Evolutionary conservation across 2,113 vertebrate species (phyloP).

Genomic region (Gallinago media): DNA sequence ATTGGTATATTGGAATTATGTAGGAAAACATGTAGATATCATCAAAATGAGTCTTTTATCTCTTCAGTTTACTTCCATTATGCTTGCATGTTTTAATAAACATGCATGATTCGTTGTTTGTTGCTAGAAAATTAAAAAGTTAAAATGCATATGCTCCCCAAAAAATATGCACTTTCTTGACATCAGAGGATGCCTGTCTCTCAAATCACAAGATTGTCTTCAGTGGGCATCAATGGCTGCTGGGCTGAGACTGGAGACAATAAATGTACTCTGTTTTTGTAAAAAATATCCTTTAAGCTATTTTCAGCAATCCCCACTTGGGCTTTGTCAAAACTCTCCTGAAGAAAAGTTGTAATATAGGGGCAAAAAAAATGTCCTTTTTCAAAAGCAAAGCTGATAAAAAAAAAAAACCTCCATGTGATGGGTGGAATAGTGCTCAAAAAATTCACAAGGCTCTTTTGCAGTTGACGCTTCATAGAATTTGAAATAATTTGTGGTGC

Average conservation of each 20-base stretch:
- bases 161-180: background rate
- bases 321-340: background rate
- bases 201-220: background rate
- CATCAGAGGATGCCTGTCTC: background rate
- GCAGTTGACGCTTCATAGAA: background rate
- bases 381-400: background rate
- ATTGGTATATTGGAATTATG: background rate
- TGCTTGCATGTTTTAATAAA: background rate
- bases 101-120: background rate
- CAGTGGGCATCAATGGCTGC: background rate
- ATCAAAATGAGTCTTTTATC: background rate
- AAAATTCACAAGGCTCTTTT: background rate
- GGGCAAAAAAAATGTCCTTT: background rate
- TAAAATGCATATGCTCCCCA: background rate
- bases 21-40: background rate
- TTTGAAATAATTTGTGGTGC: background rate
- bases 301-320: background rate
- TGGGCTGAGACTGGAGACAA: background rate
- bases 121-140: background rate
- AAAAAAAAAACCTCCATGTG: background rate
- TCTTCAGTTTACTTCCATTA: background rate
- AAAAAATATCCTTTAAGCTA: background rate
- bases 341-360: background rate
- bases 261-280: background rate
- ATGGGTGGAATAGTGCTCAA: background rate